Evolutionary conservation across 92 coral and sea anemone species (phyloP), one percentile per base, ranked within the genome.

Genomic region (Paramuricea clavata): DNA sequence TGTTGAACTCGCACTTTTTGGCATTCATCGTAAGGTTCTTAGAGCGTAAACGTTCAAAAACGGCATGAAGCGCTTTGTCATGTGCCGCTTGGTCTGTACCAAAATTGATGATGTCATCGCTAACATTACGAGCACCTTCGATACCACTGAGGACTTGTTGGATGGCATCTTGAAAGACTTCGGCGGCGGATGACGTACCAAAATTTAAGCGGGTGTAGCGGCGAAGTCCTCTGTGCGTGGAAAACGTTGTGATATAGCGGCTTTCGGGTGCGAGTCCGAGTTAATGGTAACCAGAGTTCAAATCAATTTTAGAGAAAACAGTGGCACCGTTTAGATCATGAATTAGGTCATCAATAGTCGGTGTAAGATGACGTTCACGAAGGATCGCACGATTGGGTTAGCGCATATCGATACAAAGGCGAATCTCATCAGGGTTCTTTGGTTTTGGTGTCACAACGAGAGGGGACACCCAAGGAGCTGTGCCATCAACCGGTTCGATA

Each of bases 1-100:
- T 85, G 61, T 60, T 52, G 88, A 34, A 85, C 32, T 36, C 47
- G 74, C 88, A 85, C 74, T 85, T 85, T 33, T 52, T 22, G 6
- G 50, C 3, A 49, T 85, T 61, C 5, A 77, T 31, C 2, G 82
- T 77, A 2, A 77, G 60, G 41, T 77, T 77, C 62, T 50, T 50
- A 3, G 49, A 28, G 25, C 68, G 69, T 21, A 77, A 28, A 6
- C 34, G 60, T 25, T 75, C 32, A 49, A 43, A 75, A 5, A 75
- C 81, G 6, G 81, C 67, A 42, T 52, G 21, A 8, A 76, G 35
- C 6, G 82, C 65, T 25, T 52, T 52, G 44, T 76, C 68, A 28
- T 77, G 82, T 49, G 22, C 47, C n/a, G 57, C 69, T 77, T 77
- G 82, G 23, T 56, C 31, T 10, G 3, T 26, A 1, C 82, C 82